Percentiles rank a stretch among this genome's conserved stretches.
phyloP scores from a whole-genome alignment of 2,797 vertebrate species.

The Molossus alvarezi region DNA sequence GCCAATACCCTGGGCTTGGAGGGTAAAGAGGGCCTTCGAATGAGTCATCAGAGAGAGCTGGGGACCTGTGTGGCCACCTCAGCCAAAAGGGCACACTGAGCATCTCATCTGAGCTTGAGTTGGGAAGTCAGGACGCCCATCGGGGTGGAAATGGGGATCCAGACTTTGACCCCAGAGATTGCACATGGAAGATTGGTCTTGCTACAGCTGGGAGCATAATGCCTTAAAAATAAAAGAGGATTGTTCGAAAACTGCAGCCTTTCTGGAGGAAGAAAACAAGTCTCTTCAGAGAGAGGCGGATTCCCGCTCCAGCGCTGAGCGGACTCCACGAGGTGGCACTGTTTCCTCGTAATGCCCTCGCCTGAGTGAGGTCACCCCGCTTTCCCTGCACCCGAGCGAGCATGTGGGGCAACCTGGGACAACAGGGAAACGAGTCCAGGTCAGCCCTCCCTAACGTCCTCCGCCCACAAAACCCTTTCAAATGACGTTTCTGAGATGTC shows the following conservation, averaged over 20 bases:
- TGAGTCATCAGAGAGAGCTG: neutral
- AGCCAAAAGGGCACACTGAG: neutral
- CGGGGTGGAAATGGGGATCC: neutral
- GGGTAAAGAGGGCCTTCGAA: neutral
- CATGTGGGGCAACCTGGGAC: rapidly evolving
- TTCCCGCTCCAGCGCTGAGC: neutral
- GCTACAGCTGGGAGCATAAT: neutral
- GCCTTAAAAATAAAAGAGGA: neutral
- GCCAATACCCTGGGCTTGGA: neutral
- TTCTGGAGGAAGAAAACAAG: neutral
- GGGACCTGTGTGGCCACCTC: neutral
- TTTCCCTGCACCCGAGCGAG: neutral
- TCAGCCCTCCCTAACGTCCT: neutral
- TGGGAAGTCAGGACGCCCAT: neutral
- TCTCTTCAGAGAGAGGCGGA: neutral
- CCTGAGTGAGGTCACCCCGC: too few species aligned
- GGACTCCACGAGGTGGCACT: neutral
- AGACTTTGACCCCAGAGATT: neutral
- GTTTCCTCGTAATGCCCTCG: neutral
- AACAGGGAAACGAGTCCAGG: neutral
- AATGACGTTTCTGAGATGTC: neutral
- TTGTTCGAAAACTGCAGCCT: neutral
- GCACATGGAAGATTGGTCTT: neutral
- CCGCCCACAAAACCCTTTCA: neutral
- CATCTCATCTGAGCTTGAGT: neutral